phyloP scores from a whole-genome alignment of 2,113 vertebrate genomes.

The Anolis sagrei region DNA sequence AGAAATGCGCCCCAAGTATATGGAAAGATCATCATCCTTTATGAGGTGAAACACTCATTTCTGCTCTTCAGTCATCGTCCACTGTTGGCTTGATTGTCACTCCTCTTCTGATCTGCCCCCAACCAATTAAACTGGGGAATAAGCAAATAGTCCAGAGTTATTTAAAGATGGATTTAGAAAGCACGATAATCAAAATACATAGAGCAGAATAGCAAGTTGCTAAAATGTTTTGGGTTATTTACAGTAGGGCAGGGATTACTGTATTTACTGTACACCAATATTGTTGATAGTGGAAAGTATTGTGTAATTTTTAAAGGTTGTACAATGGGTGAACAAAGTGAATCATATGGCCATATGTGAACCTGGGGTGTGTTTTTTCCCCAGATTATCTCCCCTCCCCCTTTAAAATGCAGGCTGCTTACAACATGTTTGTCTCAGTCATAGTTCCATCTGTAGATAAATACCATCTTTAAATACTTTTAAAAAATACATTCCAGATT shows the following conservation, averaged over 20 bases:
- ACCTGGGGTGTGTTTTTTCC: no score
- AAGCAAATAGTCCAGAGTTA: conserved; percentile 40
- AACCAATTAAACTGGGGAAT: conserved; percentile 92
- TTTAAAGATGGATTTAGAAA: conserved; percentile 33
- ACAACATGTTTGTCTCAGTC: no score
- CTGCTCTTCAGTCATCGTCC: conserved; percentile 91
- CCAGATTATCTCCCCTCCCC: no score
- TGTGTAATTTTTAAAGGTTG: no score
- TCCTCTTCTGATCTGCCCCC: conserved; percentile 99
- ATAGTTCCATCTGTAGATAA: background rate
- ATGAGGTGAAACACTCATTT: conserved; percentile 61
- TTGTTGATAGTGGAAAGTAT: no score
- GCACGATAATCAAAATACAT: background rate
- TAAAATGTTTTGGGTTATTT: background rate
- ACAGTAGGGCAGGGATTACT: no score
- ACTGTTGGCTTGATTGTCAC: conserved; percentile 98
- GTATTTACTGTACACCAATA: no score
- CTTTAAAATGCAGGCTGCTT: no score
- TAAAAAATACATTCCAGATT: background rate
- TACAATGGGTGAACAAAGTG: no score
- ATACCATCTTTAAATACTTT: background rate
- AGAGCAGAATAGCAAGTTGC: background rate
- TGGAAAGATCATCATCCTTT: conserved; percentile 59
- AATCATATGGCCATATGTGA: no score
- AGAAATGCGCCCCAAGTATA: conserved; percentile 62